Conservation (phyloP, 2,888 invertebrate species). For the Drepana falcataria region DNA sequence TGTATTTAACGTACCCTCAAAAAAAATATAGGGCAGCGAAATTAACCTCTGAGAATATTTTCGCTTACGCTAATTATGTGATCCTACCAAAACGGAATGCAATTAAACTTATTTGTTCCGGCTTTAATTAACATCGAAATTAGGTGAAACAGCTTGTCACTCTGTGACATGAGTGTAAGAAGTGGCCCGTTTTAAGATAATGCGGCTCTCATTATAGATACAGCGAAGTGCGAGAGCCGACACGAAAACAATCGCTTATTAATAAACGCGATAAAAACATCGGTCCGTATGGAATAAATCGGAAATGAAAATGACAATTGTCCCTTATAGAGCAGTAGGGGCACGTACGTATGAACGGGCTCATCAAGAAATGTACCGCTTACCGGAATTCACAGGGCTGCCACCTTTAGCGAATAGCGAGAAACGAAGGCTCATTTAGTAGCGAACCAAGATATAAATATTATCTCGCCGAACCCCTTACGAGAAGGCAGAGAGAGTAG, state of each 20-base stretch:
- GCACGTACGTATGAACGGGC: conserved; percentile 35
- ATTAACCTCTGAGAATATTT: conserved; percentile 25
- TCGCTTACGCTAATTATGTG: conserved; percentile 43
- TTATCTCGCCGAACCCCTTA: too few species aligned
- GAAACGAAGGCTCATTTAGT: background rate
- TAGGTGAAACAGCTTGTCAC: conserved; percentile 55
- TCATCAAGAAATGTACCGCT: conserved; percentile 22
- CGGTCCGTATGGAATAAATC: conserved; percentile 36
- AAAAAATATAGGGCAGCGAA: conserved; percentile 19
- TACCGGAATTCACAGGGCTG: conserved; percentile 24
- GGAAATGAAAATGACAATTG: conserved; percentile 43
- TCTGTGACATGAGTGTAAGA: conserved; percentile 33
- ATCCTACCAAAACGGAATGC: conserved; percentile 33
- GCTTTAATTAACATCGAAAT: conserved; percentile 60
- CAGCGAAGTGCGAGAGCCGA: conserved; percentile 72
- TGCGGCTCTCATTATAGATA: conserved; percentile 58
- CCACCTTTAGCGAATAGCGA: conserved; percentile 11
- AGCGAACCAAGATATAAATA: too few species aligned
- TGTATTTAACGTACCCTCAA: conserved; percentile 26
- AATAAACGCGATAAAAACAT: conserved; percentile 55
- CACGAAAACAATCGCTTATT: conserved; percentile 68
- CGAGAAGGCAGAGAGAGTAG: too few species aligned
- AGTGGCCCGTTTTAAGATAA: conserved; percentile 38
- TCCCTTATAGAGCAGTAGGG: conserved; percentile 49
- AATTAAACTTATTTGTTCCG: conserved; percentile 65